Base-by-base conservation (phyloP, 2,888 invertebrate genomes). In the Trissolcus brochymenae region DNA sequence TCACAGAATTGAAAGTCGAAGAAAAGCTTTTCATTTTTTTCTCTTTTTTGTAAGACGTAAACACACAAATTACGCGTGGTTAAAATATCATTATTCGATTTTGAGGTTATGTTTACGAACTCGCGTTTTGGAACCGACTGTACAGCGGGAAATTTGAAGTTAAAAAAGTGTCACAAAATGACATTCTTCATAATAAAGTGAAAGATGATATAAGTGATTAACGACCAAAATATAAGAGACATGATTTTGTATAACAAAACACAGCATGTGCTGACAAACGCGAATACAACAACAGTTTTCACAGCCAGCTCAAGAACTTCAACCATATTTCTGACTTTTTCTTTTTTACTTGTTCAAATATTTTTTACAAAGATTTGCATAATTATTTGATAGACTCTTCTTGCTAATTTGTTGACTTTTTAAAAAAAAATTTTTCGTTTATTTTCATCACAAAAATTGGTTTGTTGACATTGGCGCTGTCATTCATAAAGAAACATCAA, bases 21-120 rank as follows among this genome's bases (percentile, higher is more conserved):
- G n/a, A 13, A 13, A 54, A 25, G 13, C 9, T 54, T 54, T 13
- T 51, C 19, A 19, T 51, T 1, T 51, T 19, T 17, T 51, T 19
- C 7, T 49, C 49, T 14, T n/a, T 49, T 11, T 46, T 16, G 4
- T 16, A 1, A 16, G 6, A 25, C 25, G 25, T 25, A 25, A 46
- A 46, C 14, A 51, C 21, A 17, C 19, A 46, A 51, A 51, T 46
- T 16, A 46, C 46, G 16, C 16, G 46, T 46, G 46, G 1, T 16
- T 25, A 6, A 25, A 25, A 14, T 46, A 7, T 3, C 16, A 16
- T 46, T 0, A 11, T 19, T 51, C 3, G 2, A n/a, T 17, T 51
- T 51, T 14, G 14, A 46, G 46, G 46, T 46, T 46, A 46, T 46
- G 46, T 46, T 46, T 46, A 46, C 46, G 4, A 51, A 9, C 17